Evolutionary conservation across 2,888 invertebrate species (phyloP).

Genomic region (Isotomurus palustris): DNA sequence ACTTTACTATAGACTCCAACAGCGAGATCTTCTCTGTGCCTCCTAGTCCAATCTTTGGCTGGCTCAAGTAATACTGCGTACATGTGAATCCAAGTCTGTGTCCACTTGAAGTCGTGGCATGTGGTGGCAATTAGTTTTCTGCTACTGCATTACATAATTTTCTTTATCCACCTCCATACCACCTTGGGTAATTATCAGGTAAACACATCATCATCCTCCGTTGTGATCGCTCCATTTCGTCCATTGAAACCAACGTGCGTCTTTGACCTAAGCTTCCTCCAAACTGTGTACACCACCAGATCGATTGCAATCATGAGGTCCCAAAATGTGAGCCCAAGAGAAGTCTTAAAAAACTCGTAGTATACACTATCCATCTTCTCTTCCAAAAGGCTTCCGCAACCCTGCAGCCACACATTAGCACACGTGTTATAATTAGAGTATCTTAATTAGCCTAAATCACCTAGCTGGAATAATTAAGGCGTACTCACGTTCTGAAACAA

Average conservation of each 20-base stretch:
- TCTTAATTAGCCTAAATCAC: not conserved
- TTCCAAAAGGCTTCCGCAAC: constrained; percentile 28
- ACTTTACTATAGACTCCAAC: too few relatives aligned
- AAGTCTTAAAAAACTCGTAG: constrained; percentile 28
- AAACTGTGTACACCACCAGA: constrained; percentile 25
- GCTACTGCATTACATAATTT: too few relatives aligned
- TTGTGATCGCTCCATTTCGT: constrained; percentile 18
- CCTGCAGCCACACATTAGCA: constrained; percentile 11
- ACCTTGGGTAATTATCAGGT: constrained; percentile 34
- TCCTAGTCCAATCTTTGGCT: too few relatives aligned
- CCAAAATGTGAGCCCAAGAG: constrained; percentile 28
- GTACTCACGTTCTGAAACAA: constrained; percentile 22
- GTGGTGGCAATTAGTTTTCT: too few relatives aligned
- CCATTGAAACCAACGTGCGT: constrained; percentile 14
- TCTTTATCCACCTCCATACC: too few relatives aligned
- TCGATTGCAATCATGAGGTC: constrained; percentile 23
- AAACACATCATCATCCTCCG: constrained; percentile 32
- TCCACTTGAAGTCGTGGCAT: too few relatives aligned
- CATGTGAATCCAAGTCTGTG: too few relatives aligned
- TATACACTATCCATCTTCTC: constrained; percentile 25
- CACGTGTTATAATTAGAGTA: not conserved
- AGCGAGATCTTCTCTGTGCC: too few relatives aligned
- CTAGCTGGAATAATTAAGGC: too few relatives aligned
- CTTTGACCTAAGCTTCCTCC: constrained; percentile 18
- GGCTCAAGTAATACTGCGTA: too few relatives aligned